A percentile compares a stretch with the other conserved stretches of the same genome.
phyloP scores from a whole-genome alignment of 2,113 vertebrate species.

The Oxyura jamaicensis region DNA sequence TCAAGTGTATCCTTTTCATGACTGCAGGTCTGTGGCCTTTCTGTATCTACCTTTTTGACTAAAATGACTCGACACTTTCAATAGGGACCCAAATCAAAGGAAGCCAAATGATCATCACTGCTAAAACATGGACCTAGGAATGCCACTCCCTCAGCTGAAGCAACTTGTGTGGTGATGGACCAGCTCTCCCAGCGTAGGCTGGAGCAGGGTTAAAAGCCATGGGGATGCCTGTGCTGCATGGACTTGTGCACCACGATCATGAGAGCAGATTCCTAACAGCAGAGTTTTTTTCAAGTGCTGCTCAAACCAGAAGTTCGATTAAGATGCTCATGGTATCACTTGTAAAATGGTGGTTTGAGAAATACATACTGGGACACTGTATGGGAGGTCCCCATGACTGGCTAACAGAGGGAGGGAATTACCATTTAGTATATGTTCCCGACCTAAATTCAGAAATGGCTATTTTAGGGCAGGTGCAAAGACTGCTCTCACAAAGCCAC shows the following conservation, averaged over 20 bases:
- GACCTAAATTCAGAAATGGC: background rate
- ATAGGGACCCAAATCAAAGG: background rate
- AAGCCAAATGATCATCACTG: background rate
- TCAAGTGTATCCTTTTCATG: background rate
- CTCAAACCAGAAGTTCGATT: background rate
- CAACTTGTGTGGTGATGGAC: fast-evolving
- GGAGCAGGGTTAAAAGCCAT: background rate
- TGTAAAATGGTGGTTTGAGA: background rate
- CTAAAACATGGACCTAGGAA: background rate
- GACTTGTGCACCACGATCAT: background rate
- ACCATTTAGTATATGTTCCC: background rate
- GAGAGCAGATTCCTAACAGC: fast-evolving
- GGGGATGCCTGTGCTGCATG: fast-evolving
- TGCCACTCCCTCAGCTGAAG: background rate
- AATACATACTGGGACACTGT: background rate
- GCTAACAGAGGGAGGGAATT: background rate
- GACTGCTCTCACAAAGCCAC: background rate
- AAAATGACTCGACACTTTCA: background rate
- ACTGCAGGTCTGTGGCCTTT: background rate
- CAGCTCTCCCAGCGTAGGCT: background rate
- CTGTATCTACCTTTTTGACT: background rate
- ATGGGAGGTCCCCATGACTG: background rate
- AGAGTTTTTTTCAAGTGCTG: background rate
- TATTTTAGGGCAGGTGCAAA: background rate
- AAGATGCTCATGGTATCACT: background rate